phyloP scores from a whole-genome alignment of 2,888 invertebrate genomes.

The Dichetophora obliterata region DNA sequence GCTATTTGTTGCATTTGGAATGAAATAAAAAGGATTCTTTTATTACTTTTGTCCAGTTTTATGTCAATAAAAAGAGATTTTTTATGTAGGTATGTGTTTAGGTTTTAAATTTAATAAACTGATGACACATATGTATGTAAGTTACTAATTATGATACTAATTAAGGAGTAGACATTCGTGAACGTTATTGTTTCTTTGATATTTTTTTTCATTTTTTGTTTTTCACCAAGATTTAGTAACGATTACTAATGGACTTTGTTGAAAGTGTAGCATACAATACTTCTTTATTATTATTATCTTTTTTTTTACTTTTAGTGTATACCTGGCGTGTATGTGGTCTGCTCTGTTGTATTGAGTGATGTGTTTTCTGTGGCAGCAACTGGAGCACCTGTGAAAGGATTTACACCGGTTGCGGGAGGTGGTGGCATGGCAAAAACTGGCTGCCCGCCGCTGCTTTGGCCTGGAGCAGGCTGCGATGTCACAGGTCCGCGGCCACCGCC shows the following conservation, averaged over 20 bases:
- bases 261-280: not conserved
- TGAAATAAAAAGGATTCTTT: not conserved
- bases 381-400: slow-evolving; percentile 68
- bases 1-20: not conserved
- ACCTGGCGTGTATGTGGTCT: slow-evolving; percentile 71
- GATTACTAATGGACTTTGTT: not conserved
- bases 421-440: slow-evolving; percentile 66
- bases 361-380: slow-evolving; percentile 68
- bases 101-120: not conserved
- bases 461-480: slow-evolving; percentile 63
- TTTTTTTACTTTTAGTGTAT: slow-evolving; percentile 59
- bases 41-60: slow-evolving; percentile 26
- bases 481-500: slow-evolving; percentile 59
- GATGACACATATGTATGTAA: slow-evolving; percentile 8
- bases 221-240: slow-evolving; percentile 14
- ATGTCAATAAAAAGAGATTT: not conserved
- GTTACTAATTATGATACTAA: slow-evolving; percentile 16
- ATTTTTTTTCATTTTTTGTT: slow-evolving; percentile 37
- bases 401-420: slow-evolving; percentile 65
- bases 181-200: slow-evolving; percentile 14
- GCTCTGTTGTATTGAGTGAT: slow-evolving; percentile 69
- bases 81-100: not conserved
- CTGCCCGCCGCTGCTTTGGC: slow-evolving; percentile 58
- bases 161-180: slow-evolving; percentile 9
- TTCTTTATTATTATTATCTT: slow-evolving; percentile 7